These are phyloP conservation scores for Eugnorisma glareosa DNA, from an alignment of 2,888 invertebrate genomes.

Conservation along the genomic window DNA sequence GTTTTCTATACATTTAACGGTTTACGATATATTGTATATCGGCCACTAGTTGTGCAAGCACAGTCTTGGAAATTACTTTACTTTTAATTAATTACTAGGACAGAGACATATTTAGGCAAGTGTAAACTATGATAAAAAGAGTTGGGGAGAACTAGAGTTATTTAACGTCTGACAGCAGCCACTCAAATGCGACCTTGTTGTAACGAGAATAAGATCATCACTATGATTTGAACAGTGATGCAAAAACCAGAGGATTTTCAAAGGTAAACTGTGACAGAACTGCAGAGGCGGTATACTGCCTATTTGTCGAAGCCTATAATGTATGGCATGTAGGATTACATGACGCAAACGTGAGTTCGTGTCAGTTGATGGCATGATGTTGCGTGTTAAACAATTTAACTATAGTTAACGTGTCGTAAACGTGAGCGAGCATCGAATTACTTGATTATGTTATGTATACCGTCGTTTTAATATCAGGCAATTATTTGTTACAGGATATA, in stretches of 20 bases:
- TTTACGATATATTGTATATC: background rate
- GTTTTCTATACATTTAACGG: background rate
- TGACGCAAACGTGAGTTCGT: constrained; percentile 7
- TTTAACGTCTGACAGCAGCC: background rate
- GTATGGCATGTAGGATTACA: background rate
- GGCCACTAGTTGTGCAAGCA: background rate
- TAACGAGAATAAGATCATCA: background rate
- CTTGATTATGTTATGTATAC: constrained; percentile 10
- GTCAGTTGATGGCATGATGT: constrained; percentile 14
- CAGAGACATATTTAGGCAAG: background rate
- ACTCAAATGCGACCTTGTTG: background rate
- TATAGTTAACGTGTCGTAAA: constrained; percentile 1
- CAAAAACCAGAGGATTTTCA: background rate
- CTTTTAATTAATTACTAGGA: too few species aligned
- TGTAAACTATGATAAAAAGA: background rate
- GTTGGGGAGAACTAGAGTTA: background rate
- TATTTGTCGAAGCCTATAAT: background rate
- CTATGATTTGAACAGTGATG: background rate
- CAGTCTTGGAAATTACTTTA: background rate
- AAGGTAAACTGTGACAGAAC: background rate
- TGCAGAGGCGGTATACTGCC: background rate
- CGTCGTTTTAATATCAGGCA: constrained; percentile 9
- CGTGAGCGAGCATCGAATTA: constrained; percentile 28
- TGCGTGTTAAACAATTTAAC: constrained; percentile 27
- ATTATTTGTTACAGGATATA: constrained; percentile 10